Evolutionary conservation across 2,797 vertebrate species (phyloP), one percentile per base, ranked within the genome.

Genomic region (Apogon hyalosoma): DNA sequence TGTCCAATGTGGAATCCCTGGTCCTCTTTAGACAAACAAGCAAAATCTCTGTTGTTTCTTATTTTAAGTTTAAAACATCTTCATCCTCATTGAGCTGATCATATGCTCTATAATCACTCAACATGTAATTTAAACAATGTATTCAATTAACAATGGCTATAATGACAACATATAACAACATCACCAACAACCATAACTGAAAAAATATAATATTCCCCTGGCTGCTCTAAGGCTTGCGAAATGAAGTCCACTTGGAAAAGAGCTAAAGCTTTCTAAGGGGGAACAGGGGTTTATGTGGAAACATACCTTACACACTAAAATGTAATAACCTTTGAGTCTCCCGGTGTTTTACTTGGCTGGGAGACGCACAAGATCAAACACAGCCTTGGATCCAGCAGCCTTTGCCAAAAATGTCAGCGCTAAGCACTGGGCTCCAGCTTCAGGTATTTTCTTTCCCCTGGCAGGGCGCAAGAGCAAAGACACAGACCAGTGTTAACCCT

Each of bases 381-480:
- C 78, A 87, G 89, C 92, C 90, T 86, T 59, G 75, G 85, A 90
- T 92, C 91, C 90, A 93, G 87, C 84, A 86, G 83, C 79, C 89
- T 86, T 75, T 86, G 93, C 93, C 93, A 94, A 91, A 94, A 93
- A 92, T 88, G 85, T 93, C 89, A 84, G 82, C 79, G 70, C 87
- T 85, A 85, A 92, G 90, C 88, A 87, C 86, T 82, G 82, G 84
- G 85, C 85, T 92, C 86, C 87, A 77, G 85, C 85, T 90, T 87
- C 88, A 92, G 91, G 92, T 93, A 92, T 94, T 93, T 92, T 94
- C 91, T 94, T 93, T 93, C 89, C 88, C 82, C 89, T 89, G 88
- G 86, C 90, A 90, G 81, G 65, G 68, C 75, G 66, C 3, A 9
- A 80, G 64, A 68, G 69, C 54, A 77, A 73, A 88, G 80, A 89